A percentile compares a stretch with the other conserved stretches of the same genome.
Conservation (phyloP, 2,797 vertebrate genomes). For the Poeciliopsis presidionis region DNA sequence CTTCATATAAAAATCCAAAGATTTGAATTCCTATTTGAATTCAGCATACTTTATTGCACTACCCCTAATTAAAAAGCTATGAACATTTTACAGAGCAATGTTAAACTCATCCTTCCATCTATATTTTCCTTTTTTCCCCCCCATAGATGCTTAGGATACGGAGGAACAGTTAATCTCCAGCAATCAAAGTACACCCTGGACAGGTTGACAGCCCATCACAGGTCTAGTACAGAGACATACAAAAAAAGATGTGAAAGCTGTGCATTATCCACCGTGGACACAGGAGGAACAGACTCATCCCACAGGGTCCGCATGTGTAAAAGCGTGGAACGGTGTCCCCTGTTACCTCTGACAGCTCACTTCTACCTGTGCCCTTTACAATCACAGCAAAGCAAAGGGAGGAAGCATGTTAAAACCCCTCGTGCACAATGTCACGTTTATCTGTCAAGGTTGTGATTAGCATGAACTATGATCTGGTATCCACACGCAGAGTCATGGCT, state of each 20-base stretch:
- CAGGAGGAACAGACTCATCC: constrained; percentile 46
- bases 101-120: not conserved
- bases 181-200: not conserved
- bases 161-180: not conserved
- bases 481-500: constrained; percentile 22
- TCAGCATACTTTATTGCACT: not conserved
- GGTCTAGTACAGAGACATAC: not conserved
- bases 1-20: not conserved
- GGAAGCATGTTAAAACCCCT: constrained; percentile 62
- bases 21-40: not conserved
- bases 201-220: not conserved
- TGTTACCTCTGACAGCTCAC: constrained; percentile 60
- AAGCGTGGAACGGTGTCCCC: constrained; percentile 40
- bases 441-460: constrained; percentile 75
- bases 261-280: constrained; percentile 69
- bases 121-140: no score
- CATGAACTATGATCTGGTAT: constrained; percentile 73
- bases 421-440: constrained; percentile 72
- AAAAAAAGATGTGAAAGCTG: constrained; percentile 38
- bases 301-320: constrained; percentile 36
- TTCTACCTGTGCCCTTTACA: constrained; percentile 62
- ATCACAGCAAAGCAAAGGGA: constrained; percentile 46
- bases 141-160: not conserved
- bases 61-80: not conserved
- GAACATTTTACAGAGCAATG: not conserved